A percentile compares a stretch with the other conserved stretches of the same genome.
phyloP scores from a whole-genome alignment of 1,140 invertebrate species.

The silkworm (Bombyx mori) region DNA sequence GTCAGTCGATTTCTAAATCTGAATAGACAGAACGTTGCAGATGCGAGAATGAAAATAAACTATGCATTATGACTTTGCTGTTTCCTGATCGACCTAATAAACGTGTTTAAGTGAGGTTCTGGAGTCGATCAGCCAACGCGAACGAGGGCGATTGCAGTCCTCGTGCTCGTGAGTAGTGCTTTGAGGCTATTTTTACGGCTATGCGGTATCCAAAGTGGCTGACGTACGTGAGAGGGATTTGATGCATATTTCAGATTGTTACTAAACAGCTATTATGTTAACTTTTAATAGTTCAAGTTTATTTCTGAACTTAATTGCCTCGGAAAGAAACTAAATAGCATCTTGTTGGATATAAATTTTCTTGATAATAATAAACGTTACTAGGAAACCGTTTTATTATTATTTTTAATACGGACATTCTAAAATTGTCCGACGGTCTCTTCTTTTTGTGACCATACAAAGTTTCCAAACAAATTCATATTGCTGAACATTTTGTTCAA shows the following conservation, averaged over 20 bases:
- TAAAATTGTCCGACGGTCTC: no score
- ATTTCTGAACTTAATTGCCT: neutral
- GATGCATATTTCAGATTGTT: slow-evolving; percentile 6
- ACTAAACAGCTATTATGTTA: neutral
- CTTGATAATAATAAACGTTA: no score
- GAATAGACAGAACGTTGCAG: slow-evolving; percentile 14
- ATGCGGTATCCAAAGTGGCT: slow-evolving; percentile 36
- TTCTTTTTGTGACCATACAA: neutral
- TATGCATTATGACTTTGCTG: slow-evolving; percentile 33
- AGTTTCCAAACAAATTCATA: neutral
- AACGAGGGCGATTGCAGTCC: slow-evolving; percentile 41
- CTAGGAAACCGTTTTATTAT: no score
- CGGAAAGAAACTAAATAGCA: no score
- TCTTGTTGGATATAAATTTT: no score
- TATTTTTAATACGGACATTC: no score
- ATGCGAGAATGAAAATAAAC: slow-evolving; percentile 48
- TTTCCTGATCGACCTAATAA: slow-evolving; percentile 61
- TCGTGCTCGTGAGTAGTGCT: slow-evolving; percentile 30
- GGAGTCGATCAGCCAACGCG: slow-evolving; percentile 49
- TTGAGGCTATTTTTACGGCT: slow-evolving; percentile 52
- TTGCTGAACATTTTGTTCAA: neutral
- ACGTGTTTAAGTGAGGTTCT: slow-evolving; percentile 45
- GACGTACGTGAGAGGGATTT: slow-evolving; percentile 7
- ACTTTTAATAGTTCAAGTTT: neutral
- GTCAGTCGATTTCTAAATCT: slow-evolving; percentile 15